Percentiles rank a stretch among this genome's conserved stretches.
Evolutionary conservation across 2,888 invertebrate genomes (phyloP).

Genomic region (Baronia brevicornis): DNA sequence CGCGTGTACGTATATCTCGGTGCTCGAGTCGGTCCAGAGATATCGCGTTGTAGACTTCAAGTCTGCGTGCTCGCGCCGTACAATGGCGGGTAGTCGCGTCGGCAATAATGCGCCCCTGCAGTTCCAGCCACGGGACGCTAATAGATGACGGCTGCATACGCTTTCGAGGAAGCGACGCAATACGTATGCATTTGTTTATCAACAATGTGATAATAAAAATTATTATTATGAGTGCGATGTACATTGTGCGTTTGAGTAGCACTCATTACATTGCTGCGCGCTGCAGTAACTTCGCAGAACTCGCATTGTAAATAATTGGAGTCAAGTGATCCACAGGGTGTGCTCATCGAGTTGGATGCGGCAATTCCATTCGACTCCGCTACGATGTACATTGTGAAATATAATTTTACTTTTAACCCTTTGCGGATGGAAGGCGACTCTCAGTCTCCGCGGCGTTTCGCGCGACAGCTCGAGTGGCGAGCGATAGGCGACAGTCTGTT

Average conservation of each 20-base stretch:
- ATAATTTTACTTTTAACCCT: slow-evolving; percentile 19
- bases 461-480: no score
- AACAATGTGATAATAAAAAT: slow-evolving; percentile 1
- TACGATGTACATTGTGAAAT: slow-evolving; percentile 20
- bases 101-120: no score
- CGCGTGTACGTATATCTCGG: no score
- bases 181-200: slow-evolving; percentile 22
- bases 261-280: slow-evolving; percentile 7
- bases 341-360: slow-evolving; percentile 16
- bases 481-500: no score
- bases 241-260: slow-evolving; percentile 4
- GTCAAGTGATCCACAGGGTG: slow-evolving; percentile 9
- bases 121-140: no score
- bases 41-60: no score
- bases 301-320: slow-evolving; percentile 9
- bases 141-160: slow-evolving; percentile 24
- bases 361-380: slow-evolving; percentile 17
- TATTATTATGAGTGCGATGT: background rate
- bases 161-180: slow-evolving; percentile 24
- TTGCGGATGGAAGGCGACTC: no score
- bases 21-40: no score
- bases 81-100: no score
- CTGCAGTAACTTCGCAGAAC: slow-evolving; percentile 15
- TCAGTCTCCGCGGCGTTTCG: no score
- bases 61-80: no score